Evolutionary conservation across 1,140 invertebrate genomes (phyloP), one percentile per base, ranked within the genome.

Genomic region (Drosophila kanapiae): DNA sequence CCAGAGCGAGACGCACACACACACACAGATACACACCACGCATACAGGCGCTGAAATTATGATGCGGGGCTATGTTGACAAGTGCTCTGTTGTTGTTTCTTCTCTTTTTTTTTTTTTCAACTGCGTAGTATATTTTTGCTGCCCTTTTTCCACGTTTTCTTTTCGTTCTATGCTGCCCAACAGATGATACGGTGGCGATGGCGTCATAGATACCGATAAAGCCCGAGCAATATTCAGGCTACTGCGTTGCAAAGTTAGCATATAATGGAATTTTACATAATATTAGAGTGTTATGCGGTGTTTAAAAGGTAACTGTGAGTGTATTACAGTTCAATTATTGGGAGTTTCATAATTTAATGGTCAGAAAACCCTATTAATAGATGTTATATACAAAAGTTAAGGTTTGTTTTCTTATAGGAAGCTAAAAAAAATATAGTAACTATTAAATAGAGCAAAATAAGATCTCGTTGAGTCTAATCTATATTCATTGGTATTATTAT

Each of bases 41-140:
- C 33, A 33, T 45, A 78, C 33, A 61, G 35, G 61, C 56, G 33
- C 18, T 5, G 13, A 57, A 51, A 23, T 65, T 68, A 53, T 67
- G 79, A 84, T 85, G 82, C 74, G 78, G 67, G 78, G 71, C 75
- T 87, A 63, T 72, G 83, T 83, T 87, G 83, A 80, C 72, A 87
- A 87, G 87, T 82, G 83, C 78, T 79, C 75, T 76, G 68, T 68
- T 68, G 56, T 77, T 80, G 47, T 65, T 68, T 23, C 23, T 23
- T 23, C 23, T 23, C n/a, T 18, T 23, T 47, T 13, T 75, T 78
- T 78, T 82, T 77, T 80, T 80, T 61, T 82, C 72, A 74, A 88
- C 84, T 88, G 84, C 84, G 84, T 88, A 88, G 84, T 88, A 75
- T 56, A 54, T 42, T 76, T 75, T 53, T 14, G 51, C 51, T 72